Evolutionary conservation across 1,140 invertebrate species (phyloP).

Genomic region (Chrysopa pallens): DNA sequence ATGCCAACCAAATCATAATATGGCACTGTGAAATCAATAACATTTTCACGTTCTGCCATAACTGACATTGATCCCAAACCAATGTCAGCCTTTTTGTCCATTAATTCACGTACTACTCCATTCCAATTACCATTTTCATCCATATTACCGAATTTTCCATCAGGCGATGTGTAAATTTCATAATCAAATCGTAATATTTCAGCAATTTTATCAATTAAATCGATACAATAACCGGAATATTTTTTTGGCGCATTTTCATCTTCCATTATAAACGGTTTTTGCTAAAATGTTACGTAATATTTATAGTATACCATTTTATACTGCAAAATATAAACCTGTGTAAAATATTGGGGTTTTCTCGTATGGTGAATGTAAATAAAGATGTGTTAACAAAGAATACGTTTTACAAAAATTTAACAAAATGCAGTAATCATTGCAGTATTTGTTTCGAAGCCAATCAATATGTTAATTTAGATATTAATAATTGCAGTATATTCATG

Average conservation of each 20-base stretch:
- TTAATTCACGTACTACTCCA: conserved; percentile 79
- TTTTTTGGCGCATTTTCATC: conserved; percentile 41
- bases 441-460: too few relatives aligned
- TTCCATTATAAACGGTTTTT: conserved; percentile 74
- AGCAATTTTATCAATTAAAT: conserved; percentile 72
- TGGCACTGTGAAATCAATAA: conserved; percentile 88
- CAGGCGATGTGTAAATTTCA: conserved; percentile 58
- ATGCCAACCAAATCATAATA: conserved; percentile 92
- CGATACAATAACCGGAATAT: conserved; percentile 85
- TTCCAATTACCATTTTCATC: conserved; percentile 75
- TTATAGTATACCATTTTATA: too few relatives aligned
- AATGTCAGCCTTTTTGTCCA: conserved; percentile 81
- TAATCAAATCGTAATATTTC: conserved; percentile 77
- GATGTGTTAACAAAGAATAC: too few relatives aligned
- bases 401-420: too few relatives aligned
- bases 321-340: not conserved
- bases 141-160: conserved; percentile 71
- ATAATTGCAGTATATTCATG: too few relatives aligned
- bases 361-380: too few relatives aligned
- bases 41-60: conserved; percentile 87
- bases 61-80: conserved; percentile 74
- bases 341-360: too few relatives aligned
- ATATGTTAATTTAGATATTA: too few relatives aligned
- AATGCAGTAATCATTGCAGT: too few relatives aligned
- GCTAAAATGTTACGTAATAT: conserved; percentile 31